phyloP scores from a whole-genome alignment of 37 sponge, comb jelly and placozoan species.

The Aplysina aerophoba region DNA sequence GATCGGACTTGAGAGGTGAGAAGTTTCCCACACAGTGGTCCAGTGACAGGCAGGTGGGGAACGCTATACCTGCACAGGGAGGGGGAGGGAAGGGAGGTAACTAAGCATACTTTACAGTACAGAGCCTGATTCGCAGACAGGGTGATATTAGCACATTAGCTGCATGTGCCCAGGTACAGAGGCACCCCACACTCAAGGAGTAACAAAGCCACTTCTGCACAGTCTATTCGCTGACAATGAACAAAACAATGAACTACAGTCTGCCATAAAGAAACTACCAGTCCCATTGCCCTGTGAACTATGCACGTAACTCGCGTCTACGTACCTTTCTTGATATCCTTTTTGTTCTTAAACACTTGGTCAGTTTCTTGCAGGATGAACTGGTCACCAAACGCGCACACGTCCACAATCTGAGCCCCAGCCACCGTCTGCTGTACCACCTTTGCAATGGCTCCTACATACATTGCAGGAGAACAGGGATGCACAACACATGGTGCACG shows the following conservation, averaged over 20 bases:
- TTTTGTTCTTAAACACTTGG: slow-evolving; percentile 95
- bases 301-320: background rate
- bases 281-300: background rate
- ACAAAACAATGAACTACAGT: no score
- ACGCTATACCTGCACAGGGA: slow-evolving; percentile 85
- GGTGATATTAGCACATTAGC: background rate
- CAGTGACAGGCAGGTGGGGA: slow-evolving; percentile 96
- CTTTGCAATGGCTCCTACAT: slow-evolving; percentile 54
- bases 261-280: background rate
- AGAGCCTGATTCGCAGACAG: background rate
- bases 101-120: no score
- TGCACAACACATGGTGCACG: no score
- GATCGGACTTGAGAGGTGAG: slow-evolving; percentile 86
- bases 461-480: no score
- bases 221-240: no score
- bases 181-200: slow-evolving; percentile 4
- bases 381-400: slow-evolving; percentile 87
- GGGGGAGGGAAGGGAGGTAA: background rate
- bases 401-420: slow-evolving; percentile 72
- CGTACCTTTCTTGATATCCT: slow-evolving; percentile 99
- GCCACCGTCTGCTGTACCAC: slow-evolving; percentile 64
- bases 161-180: background rate
- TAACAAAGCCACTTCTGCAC: background rate
- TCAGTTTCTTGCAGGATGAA: slow-evolving; percentile 91
- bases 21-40: slow-evolving; percentile 93